phyloP scores from a whole-genome alignment of 1,140 invertebrate genomes.

The Bathynomus jamesi region DNA sequence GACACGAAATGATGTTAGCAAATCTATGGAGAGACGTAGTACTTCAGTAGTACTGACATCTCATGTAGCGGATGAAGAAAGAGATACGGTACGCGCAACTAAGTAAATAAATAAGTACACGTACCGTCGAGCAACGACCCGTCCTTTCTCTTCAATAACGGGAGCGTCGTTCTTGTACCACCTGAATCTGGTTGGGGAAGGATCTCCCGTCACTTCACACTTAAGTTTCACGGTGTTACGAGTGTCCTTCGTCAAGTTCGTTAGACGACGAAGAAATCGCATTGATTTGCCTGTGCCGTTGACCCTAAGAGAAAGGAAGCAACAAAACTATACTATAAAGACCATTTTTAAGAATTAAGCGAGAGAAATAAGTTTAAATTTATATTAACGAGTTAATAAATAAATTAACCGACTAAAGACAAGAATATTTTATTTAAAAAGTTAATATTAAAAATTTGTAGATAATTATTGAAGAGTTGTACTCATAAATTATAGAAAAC shows the following conservation, averaged over 20 bases:
- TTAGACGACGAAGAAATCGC: slow-evolving; percentile 40
- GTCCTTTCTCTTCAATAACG: slow-evolving; percentile 17
- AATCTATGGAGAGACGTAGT: too few relatives aligned
- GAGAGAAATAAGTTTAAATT: too few relatives aligned
- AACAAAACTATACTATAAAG: neutral
- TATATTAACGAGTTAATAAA: neutral
- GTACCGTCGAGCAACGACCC: slow-evolving; percentile 1
- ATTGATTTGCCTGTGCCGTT: neutral
- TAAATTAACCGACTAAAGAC: neutral
- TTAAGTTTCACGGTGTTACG: slow-evolving; percentile 54
- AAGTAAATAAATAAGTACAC: too few relatives aligned
- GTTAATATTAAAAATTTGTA: too few relatives aligned
- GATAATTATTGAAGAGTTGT: too few relatives aligned
- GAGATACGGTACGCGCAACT: neutral
- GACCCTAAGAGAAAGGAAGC: neutral
- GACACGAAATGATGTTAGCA: neutral
- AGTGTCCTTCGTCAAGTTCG: slow-evolving; percentile 57
- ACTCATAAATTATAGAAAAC: too few relatives aligned
- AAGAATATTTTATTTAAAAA: too few relatives aligned
- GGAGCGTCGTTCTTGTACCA: slow-evolving; percentile 63
- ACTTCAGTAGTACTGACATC: too few relatives aligned
- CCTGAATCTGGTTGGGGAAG: slow-evolving; percentile 49
- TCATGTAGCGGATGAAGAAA: neutral
- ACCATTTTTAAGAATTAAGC: neutral
- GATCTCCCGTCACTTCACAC: slow-evolving; percentile 58